A percentile compares a stretch with the other conserved stretches of the same genome.
These are phyloP conservation scores for Sarcoramphus papa DNA, from an alignment of 2,797 vertebrate species.

Conservation along the genomic window DNA sequence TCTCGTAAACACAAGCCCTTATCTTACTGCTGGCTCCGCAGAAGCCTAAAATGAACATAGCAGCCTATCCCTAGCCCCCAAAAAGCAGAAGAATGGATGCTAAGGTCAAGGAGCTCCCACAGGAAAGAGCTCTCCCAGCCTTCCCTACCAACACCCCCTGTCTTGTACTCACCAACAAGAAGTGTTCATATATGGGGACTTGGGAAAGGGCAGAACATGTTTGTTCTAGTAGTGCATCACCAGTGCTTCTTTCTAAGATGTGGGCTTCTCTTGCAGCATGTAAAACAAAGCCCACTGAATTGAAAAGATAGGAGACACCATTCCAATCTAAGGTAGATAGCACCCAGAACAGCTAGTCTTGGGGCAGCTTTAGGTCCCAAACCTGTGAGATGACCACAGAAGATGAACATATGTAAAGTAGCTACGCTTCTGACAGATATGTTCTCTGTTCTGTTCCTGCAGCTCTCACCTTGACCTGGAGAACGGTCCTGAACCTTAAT, in stretches of 20 bases:
- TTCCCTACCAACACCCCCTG: background rate
- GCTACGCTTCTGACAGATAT: background rate
- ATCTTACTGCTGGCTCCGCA: background rate
- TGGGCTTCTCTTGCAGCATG: background rate
- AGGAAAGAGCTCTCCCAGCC: background rate
- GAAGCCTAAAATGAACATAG: background rate
- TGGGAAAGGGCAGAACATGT: background rate
- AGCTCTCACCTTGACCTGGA: background rate
- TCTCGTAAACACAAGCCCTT: background rate
- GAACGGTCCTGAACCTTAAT: background rate
- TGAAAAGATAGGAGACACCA: background rate
- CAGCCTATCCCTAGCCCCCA: background rate
- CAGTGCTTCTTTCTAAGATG: background rate
- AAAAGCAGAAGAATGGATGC: background rate
- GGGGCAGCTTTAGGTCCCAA: background rate
- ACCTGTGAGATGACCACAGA: background rate
- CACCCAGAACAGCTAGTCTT: background rate
- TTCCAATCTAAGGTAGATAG: background rate
- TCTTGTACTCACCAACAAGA: background rate
- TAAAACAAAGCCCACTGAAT: background rate
- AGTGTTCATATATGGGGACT: rapidly evolving
- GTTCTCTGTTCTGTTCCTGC: background rate
- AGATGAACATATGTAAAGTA: background rate
- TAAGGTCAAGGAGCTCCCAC: background rate
- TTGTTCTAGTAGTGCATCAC: background rate